phyloP scores from a whole-genome alignment of 2,888 invertebrate genomes.

The Lydus trimaculatus region DNA sequence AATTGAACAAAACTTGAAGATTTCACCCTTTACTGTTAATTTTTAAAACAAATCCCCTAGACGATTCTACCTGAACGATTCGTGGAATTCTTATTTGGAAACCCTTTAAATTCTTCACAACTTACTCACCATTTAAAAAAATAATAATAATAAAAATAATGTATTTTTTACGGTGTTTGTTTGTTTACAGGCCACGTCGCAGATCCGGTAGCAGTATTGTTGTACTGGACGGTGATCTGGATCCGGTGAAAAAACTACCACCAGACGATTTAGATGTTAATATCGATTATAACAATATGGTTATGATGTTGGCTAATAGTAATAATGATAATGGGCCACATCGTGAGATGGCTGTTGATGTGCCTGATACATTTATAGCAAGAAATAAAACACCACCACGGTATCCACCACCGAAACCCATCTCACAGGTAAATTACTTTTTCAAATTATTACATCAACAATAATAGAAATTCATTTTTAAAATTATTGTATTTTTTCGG shows the following conservation, averaged over 20 bases:
- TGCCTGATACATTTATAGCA: constrained; percentile 93
- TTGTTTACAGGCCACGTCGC: constrained; percentile 74
- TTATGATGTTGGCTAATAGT: constrained; percentile 91
- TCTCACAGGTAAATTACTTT: constrained; percentile 43
- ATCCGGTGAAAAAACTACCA: constrained; percentile 67
- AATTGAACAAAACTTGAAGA: not conserved
- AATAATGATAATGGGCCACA: constrained; percentile 80
- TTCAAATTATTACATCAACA: too few species aligned
- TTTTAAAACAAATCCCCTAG: not conserved
- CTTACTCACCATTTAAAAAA: not conserved
- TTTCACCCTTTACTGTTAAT: not conserved
- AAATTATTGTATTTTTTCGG: too few species aligned
- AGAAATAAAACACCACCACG: constrained; percentile 90
- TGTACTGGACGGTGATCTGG: constrained; percentile 78
- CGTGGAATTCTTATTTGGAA: too few species aligned
- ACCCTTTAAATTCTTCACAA: not conserved
- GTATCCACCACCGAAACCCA: constrained; percentile 80
- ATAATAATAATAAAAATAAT: too few species aligned
- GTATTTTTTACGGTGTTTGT: not conserved
- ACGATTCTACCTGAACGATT: not conserved
- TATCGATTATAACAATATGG: constrained; percentile 75
- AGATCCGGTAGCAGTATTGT: constrained; percentile 83
- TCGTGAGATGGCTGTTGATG: constrained; percentile 99
- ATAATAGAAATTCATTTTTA: too few species aligned
- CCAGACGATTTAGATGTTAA: constrained; percentile 65